Percentiles rank a stretch among this genome's conserved stretches.
Conservation (phyloP, 2,113 vertebrate species). For the Beaufortia kweichowensis region DNA sequence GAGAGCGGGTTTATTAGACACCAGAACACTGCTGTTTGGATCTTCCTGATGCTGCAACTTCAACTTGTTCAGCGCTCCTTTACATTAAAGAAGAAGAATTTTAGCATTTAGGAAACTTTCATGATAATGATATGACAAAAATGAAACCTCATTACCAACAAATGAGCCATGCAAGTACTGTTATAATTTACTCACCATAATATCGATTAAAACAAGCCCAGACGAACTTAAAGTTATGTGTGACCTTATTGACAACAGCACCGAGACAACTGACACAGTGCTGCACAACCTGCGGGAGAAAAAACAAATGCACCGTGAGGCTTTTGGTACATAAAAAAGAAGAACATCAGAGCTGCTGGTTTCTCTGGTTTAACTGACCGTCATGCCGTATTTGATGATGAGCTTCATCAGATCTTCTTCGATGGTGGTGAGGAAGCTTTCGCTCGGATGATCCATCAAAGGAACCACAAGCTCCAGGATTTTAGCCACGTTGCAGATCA, state of each 20-base stretch:
- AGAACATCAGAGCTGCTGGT: neutral
- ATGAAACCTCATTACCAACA: no score
- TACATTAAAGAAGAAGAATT: neutral
- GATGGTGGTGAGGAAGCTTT: slow-evolving; percentile 96
- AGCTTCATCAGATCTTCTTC: slow-evolving; percentile 99
- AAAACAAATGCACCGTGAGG: neutral
- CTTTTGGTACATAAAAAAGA: neutral
- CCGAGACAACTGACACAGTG: slow-evolving; percentile 98
- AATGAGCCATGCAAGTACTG: neutral
- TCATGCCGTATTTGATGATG: slow-evolving; percentile 99
- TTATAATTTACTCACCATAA: slow-evolving; percentile 80
- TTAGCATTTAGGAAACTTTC: neutral
- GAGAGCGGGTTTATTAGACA: slow-evolving; percentile 91
- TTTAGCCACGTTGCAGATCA: slow-evolving; percentile 99
- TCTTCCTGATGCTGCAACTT: slow-evolving; percentile 96
- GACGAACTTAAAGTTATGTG: slow-evolving; percentile 98
- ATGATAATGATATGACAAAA: no score
- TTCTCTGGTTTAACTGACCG: slow-evolving; percentile 70
- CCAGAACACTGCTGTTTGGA: slow-evolving; percentile 86
- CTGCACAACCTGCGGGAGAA: slow-evolving; percentile 86
- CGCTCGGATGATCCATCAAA: slow-evolving; percentile 97
- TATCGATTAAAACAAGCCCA: slow-evolving; percentile 98
- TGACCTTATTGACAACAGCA: slow-evolving; percentile 97
- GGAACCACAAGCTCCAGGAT: slow-evolving; percentile 96
- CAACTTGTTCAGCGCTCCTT: slow-evolving; percentile 93